Percentiles rank a stretch among this genome's conserved stretches.
Conservation (phyloP, 2,113 vertebrate genomes). For the Gymnarchus niloticus region DNA sequence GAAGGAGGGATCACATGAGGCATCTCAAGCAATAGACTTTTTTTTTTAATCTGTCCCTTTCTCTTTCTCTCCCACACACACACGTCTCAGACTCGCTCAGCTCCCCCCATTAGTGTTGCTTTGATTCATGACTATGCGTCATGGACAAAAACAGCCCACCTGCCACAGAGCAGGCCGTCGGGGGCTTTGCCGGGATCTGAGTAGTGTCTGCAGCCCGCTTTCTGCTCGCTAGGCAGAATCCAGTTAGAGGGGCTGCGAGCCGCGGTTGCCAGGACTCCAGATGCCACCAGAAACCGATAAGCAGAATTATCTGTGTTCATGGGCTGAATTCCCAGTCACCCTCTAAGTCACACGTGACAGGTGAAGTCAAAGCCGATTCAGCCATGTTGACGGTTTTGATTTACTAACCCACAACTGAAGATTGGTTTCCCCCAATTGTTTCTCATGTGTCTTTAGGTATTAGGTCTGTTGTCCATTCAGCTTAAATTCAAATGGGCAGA, state of each 20-base stretch:
- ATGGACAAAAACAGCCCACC: background rate
- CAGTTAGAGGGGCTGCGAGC: background rate
- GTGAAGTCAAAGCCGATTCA: background rate
- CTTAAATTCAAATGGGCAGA: background rate
- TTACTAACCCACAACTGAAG: background rate
- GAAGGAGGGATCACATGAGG: too few species aligned
- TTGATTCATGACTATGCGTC: background rate
- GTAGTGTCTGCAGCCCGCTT: background rate
- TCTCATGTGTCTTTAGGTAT: background rate
- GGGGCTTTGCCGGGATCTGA: background rate
- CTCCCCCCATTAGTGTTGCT: background rate
- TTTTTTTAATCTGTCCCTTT: too few species aligned
- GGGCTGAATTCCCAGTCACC: background rate
- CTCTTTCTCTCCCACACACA: background rate
- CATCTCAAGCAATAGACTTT: too few species aligned
- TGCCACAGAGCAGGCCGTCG: too few species aligned
- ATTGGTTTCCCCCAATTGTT: background rate
- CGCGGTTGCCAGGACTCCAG: background rate
- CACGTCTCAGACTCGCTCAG: background rate
- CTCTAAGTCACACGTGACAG: background rate
- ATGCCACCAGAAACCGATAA: too few species aligned
- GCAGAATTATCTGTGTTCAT: background rate
- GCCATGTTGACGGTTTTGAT: too few species aligned
- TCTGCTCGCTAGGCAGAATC: background rate
- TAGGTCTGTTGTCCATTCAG: background rate